A percentile compares a stretch with the other conserved stretches of the same genome.
phyloP scores from a whole-genome alignment of 2,113 vertebrate species.

The Macaca nemestrina region DNA sequence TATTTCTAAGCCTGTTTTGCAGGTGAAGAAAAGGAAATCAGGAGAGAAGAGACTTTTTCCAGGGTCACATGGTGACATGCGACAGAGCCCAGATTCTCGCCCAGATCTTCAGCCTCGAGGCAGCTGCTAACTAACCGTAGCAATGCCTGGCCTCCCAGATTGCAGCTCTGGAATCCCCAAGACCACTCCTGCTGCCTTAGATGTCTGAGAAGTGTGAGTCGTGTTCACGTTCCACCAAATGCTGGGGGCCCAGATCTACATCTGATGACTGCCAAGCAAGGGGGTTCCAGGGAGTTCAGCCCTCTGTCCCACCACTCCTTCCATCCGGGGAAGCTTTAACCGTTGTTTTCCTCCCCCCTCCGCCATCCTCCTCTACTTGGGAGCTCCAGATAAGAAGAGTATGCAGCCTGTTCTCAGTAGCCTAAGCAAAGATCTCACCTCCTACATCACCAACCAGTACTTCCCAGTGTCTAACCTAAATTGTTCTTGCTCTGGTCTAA shows the following conservation, averaged over 20 bases:
- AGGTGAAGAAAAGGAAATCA: neutral
- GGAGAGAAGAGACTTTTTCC: neutral
- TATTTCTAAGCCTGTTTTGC: neutral
- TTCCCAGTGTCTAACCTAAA: neutral
- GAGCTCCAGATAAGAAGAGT: neutral
- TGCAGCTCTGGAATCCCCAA: neutral
- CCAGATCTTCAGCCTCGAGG: fast-evolving
- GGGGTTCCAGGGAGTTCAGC: fast-evolving
- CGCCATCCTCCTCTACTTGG: neutral
- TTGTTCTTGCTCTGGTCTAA: fast-evolving
- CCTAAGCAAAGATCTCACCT: neutral
- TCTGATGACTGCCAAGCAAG: fast-evolving
- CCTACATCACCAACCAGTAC: neutral
- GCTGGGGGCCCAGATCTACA: fast-evolving
- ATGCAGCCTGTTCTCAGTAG: neutral
- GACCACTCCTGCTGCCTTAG: fast-evolving
- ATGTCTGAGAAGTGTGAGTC: too few relatives aligned
- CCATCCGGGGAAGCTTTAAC: neutral
- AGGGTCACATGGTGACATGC: fast-evolving
- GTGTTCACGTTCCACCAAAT: fast-evolving
- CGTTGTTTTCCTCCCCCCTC: neutral
- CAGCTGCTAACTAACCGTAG: fast-evolving
- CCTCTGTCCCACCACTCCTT: neutral
- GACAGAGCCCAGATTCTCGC: neutral
- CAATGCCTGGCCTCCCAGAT: fast-evolving